Evolutionary conservation across 2,888 invertebrate species (phyloP).

Genomic region (Leucophenga montana): DNA sequence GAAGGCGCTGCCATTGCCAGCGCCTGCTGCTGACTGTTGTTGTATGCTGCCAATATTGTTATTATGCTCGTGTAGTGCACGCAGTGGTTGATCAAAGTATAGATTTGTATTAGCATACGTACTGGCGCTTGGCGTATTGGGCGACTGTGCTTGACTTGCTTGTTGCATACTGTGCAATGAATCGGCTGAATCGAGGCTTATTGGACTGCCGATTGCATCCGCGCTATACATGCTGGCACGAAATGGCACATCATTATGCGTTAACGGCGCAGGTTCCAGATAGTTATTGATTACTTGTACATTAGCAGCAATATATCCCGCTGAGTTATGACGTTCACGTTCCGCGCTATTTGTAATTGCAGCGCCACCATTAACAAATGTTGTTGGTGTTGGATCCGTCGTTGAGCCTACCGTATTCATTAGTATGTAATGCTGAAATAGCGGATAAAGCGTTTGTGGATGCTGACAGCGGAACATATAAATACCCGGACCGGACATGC

Average conservation of each 20-base stretch:
- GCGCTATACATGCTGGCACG: not conserved
- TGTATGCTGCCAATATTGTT: slow-evolving; percentile 42
- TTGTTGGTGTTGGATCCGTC: slow-evolving; percentile 58
- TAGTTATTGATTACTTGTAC: slow-evolving; percentile 63
- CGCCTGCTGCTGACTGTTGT: not conserved
- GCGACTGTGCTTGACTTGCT: slow-evolving; percentile 44
- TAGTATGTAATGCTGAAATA: slow-evolving; percentile 85
- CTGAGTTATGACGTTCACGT: slow-evolving; percentile 73
- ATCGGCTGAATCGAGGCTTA: slow-evolving; percentile 72
- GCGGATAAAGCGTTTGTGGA: slow-evolving; percentile 89
- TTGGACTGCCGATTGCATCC: slow-evolving; percentile 45
- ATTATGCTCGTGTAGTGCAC: slow-evolving; percentile 55
- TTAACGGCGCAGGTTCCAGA: slow-evolving; percentile 70
- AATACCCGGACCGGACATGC: slow-evolving; percentile 91
- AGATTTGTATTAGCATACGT: slow-evolving; percentile 74
- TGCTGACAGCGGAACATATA: slow-evolving; percentile 93
- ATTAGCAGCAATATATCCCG: slow-evolving; percentile 58
- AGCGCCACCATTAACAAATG: slow-evolving; percentile 8
- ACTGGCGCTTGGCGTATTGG: slow-evolving; percentile 47
- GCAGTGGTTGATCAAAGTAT: slow-evolving; percentile 76
- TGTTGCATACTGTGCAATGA: slow-evolving; percentile 75
- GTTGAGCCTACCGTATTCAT: slow-evolving; percentile 75
- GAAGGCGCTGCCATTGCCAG: slow-evolving; percentile 35
- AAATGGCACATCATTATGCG: slow-evolving; percentile 37
- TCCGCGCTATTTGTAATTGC: slow-evolving; percentile 61